These are phyloP conservation scores for Epinephelus malabaricus DNA, from an alignment of 2,797 vertebrate species.

Conservation along the genomic window DNA sequence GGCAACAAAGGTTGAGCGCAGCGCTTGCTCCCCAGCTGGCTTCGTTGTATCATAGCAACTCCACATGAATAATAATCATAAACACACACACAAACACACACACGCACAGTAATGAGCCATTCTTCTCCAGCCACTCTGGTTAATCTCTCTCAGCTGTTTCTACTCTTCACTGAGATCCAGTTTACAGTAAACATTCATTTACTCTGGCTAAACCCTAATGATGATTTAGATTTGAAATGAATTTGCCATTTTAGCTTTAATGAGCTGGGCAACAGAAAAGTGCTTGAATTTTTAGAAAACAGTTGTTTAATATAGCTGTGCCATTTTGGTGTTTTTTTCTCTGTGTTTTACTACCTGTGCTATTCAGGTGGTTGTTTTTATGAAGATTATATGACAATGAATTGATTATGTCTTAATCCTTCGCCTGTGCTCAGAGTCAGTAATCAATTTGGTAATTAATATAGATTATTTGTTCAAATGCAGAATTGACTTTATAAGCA, in stretches of 20 bases:
- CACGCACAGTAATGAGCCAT: constrained; percentile 70
- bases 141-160: constrained; percentile 79
- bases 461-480: not conserved
- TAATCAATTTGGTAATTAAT: not conserved
- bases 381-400: not conserved
- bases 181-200: constrained; percentile 62
- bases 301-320: not conserved
- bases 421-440: not conserved
- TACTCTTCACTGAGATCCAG: constrained; percentile 55
- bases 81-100: constrained; percentile 57
- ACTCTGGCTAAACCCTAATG: constrained; percentile 48
- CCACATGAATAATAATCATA: constrained; percentile 82
- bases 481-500: not conserved
- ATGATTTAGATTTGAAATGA: constrained; percentile 56
- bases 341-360: not conserved
- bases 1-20: constrained; percentile 81
- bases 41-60: constrained; percentile 82
- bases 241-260: constrained; percentile 47
- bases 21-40: constrained; percentile 80
- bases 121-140: constrained; percentile 66
- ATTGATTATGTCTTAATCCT: not conserved
- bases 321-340: not conserved
- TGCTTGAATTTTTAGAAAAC: not conserved
- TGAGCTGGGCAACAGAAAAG: constrained; percentile 7
- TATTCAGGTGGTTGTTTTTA: not conserved